Conservation (phyloP, 2,113 vertebrate species). For the Oriolus oriolus region DNA sequence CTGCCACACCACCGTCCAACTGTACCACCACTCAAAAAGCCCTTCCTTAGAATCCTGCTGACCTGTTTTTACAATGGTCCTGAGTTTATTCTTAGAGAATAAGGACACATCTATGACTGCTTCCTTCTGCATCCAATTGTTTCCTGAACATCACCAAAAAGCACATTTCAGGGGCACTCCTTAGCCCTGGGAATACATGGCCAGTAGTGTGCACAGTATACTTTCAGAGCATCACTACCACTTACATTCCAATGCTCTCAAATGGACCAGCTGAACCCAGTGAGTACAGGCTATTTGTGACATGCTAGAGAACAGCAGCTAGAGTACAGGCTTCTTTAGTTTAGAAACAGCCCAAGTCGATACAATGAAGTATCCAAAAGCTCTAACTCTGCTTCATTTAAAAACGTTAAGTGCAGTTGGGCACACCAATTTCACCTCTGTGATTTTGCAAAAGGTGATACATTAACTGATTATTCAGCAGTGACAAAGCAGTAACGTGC, state of each 20-base stretch:
- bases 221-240: neutral
- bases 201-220: accelerated
- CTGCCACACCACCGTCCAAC: neutral
- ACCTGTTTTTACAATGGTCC: neutral
- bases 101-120: neutral
- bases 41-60: neutral
- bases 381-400: neutral
- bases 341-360: neutral
- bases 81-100: neutral
- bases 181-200: neutral
- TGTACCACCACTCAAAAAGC: accelerated
- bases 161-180: neutral
- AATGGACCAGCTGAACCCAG: neutral
- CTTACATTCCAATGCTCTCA: neutral
- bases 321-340: too few relatives aligned
- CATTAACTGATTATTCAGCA: neutral
- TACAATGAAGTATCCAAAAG: neutral
- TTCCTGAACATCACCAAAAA: neutral
- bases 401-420: accelerated
- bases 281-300: accelerated
- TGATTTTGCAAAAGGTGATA: neutral
- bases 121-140: neutral
- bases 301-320: neutral
- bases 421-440: neutral
- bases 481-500: neutral